These are phyloP conservation scores for Clinocottus analis DNA, from an alignment of 2,113 vertebrate species.

Conservation along the genomic window DNA sequence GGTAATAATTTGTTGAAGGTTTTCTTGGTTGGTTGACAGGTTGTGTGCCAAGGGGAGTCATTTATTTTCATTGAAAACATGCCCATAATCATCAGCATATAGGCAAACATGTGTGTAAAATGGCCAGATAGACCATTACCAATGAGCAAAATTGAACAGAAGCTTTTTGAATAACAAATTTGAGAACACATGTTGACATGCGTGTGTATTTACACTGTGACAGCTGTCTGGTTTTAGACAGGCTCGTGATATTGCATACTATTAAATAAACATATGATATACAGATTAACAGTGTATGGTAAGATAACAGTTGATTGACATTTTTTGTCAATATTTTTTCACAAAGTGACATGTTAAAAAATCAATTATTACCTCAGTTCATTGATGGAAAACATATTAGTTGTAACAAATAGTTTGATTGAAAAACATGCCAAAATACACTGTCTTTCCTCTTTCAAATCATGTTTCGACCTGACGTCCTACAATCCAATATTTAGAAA, in stretches of 20 bases:
- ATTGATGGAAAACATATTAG: no score
- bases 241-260: no score
- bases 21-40: neutral
- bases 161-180: neutral
- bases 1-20: neutral
- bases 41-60: neutral
- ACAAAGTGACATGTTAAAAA: no score
- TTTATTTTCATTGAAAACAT: neutral
- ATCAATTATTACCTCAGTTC: neutral
- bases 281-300: neutral
- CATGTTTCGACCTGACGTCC: no score
- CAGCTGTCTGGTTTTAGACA: no score
- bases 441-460: no score
- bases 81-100: neutral
- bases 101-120: neutral
- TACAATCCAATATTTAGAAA: neutral
- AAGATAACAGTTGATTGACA: neutral
- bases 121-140: neutral
- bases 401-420: no score
- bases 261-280: neutral
- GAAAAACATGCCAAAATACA: neutral
- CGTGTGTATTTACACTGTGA: neutral
- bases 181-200: no score
- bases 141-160: neutral
- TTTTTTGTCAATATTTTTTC: no score